Evolutionary conservation across 2,888 invertebrate species (phyloP), one percentile per base, ranked within the genome.

Genomic region (Cryptocephalus moraei): DNA sequence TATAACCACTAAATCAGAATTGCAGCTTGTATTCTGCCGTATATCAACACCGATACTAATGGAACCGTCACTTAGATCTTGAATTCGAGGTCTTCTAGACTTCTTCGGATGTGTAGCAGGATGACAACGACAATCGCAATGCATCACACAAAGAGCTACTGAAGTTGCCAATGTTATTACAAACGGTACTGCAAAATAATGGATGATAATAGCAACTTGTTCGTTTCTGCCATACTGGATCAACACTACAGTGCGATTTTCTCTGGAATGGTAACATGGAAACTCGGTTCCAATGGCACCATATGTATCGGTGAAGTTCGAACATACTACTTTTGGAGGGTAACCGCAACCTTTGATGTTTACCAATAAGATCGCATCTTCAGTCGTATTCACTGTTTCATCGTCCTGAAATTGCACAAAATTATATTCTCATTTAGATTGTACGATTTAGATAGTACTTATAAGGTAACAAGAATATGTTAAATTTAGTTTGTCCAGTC

Each of bases 301-400:
- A 65, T 81, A 83, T 54, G 76, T 77, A 46, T 76, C 76, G 9
- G 85, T 84, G 67, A 87, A 88, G 65, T 85, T 84, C 56, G 79
- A 77, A 70, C 88, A 88, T 61, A 83, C 79, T 48, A 88, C 84
- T 42, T 74, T 72, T 36, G 88, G 88, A 10, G 88, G 88, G 66
- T 87, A 88, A 8, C 88, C 88, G 68, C 88, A 88, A 47, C 88
- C 88, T 65, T 87, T 88, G 63, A 87, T 86, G 70, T 88, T 88
- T 45, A 87, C 86, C 64, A 84, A 77, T 42, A 88, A 65, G 33
- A 77, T 74, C 32, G 77, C 77, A 60, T 77, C 77, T 39, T 71
- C 70, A n/a, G 69, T 69, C 56, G 12, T n/a, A 36, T 12, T 36
- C 12, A 36, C 36, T n/a, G n/a, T 36, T n/a, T 36, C 36, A 39